Conservation (phyloP, 2,888 invertebrate species). For the Sphinx pinastri region DNA sequence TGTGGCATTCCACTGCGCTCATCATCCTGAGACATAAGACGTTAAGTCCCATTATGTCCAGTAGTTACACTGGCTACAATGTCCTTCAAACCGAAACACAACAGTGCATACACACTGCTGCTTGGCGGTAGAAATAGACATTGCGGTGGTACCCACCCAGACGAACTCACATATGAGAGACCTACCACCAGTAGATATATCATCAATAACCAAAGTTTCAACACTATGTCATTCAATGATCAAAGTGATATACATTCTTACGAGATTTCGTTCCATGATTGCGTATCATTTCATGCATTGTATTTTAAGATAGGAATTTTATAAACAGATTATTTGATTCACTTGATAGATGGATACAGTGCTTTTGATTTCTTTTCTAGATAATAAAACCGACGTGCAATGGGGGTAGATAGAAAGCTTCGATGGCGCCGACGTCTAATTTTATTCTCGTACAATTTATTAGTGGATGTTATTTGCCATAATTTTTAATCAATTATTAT, state of each 20-base stretch:
- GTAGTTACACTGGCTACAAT: too few species aligned
- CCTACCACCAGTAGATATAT: too few species aligned
- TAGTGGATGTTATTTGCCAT: too few species aligned
- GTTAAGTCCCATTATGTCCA: too few species aligned
- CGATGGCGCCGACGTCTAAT: neutral
- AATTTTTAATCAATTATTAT: neutral
- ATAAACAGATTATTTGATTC: constrained; percentile 9
- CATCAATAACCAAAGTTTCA: too few species aligned
- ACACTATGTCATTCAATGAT: neutral
- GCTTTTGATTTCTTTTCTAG: constrained; percentile 1
- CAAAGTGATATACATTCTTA: neutral
- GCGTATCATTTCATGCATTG: neutral
- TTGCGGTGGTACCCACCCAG: too few species aligned
- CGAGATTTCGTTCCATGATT: neutral
- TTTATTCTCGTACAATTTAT: neutral
- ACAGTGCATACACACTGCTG: too few species aligned
- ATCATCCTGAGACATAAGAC: too few species aligned
- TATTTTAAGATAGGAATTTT: neutral
- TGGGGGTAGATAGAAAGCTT: neutral
- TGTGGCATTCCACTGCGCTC: too few species aligned
- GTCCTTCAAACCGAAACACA: too few species aligned
- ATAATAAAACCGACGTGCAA: neutral
- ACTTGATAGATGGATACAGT: neutral
- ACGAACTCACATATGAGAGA: too few species aligned
- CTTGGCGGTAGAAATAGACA: too few species aligned